These are phyloP conservation scores for Pseudonaja textilis DNA, from an alignment of 2,113 vertebrate genomes.

Conservation along the genomic window DNA sequence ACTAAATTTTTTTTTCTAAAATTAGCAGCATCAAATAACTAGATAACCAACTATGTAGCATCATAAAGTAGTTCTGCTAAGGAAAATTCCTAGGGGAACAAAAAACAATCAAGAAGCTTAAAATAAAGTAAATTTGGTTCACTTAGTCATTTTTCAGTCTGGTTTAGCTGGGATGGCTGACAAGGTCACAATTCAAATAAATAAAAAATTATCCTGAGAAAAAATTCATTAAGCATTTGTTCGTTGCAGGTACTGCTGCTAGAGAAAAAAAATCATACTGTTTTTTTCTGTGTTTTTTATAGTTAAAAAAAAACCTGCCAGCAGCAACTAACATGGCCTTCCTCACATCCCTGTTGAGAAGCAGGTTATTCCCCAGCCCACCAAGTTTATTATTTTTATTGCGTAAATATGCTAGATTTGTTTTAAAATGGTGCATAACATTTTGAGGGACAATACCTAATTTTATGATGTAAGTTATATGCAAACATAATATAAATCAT, in stretches of 20 bases:
- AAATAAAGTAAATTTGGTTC: no score
- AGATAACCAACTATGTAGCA: not conserved
- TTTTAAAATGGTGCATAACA: not conserved
- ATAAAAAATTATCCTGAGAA: not conserved
- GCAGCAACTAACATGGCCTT: not conserved
- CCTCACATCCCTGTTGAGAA: not conserved
- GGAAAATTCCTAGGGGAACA: not conserved
- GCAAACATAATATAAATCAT: not conserved
- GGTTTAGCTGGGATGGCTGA: not conserved
- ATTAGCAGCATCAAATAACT: not conserved
- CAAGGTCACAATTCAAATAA: not conserved
- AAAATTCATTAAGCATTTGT: not conserved
- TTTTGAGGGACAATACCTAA: not conserved
- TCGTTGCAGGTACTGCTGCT: not conserved
- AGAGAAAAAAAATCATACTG: not conserved
- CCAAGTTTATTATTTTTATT: not conserved
- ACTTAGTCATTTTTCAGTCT: not conserved
- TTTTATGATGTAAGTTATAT: not conserved
- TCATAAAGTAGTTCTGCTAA: not conserved
- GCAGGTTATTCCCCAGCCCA: not conserved
- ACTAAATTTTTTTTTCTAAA: not conserved
- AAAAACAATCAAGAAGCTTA: not conserved
- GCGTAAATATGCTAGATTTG: not conserved
- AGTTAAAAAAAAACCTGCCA: not conserved
- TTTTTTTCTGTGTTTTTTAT: not conserved